These are phyloP conservation scores for Andricus curvator DNA, from an alignment of 2,888 invertebrate species.

Conservation along the genomic window DNA sequence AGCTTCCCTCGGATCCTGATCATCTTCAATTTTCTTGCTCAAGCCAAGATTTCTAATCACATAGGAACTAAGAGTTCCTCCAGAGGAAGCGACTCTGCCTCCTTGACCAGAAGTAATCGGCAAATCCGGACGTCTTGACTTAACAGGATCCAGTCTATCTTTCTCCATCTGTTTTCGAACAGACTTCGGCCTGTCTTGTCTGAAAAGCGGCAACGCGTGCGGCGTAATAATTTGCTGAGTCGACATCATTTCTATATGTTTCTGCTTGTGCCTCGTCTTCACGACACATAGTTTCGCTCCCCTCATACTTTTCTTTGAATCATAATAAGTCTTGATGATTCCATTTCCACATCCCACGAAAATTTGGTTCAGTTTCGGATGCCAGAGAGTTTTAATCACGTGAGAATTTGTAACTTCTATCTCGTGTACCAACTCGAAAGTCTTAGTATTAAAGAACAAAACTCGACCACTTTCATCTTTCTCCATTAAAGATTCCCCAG, in stretches of 20 bases:
- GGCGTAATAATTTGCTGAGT: conserved; percentile 97
- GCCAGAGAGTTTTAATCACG: conserved; percentile 95
- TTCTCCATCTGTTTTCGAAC: conserved; percentile 95
- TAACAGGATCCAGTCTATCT: conserved; percentile 91
- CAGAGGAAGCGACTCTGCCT: conserved; percentile 95
- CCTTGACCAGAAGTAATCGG: conserved; percentile 95
- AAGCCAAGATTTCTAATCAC: conserved; percentile 97
- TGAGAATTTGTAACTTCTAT: conserved; percentile 90
- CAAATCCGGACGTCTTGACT: conserved; percentile 89
- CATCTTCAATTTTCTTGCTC: conserved; percentile 94
- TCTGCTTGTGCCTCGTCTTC: conserved; percentile 88
- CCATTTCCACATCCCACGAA: conserved; percentile 96
- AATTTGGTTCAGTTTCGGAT: conserved; percentile 98
- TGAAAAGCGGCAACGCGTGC: conserved; percentile 96
- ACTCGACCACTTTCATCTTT: conserved; percentile 84
- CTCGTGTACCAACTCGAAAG: conserved; percentile 86
- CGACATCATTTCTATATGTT: conserved; percentile 91
- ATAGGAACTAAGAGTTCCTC: conserved; percentile 97
- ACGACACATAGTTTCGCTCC: conserved; percentile 95
- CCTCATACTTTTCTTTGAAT: conserved; percentile 90
- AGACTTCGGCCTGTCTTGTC: conserved; percentile 93
- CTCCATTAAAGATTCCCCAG: conserved; percentile 90
- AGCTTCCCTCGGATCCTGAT: conserved; percentile 95
- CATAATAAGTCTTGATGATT: conserved; percentile 93
- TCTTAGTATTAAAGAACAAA: conserved; percentile 89